Conservation (phyloP, 1,140 invertebrate species). For the Aleiodes sp. region DNA sequence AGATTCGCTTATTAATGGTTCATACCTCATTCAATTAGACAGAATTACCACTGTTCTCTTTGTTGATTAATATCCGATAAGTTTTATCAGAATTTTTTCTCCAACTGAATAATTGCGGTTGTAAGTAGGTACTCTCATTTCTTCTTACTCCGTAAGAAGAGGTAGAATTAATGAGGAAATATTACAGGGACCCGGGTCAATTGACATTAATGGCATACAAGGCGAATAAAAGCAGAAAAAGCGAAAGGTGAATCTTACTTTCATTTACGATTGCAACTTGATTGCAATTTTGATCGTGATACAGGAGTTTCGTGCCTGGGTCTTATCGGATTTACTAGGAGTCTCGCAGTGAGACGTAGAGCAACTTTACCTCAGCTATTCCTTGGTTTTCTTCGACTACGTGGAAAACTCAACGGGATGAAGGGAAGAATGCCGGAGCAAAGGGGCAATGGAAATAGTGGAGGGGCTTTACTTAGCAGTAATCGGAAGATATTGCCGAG, state of each 20-base stretch:
- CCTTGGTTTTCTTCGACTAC: not conserved
- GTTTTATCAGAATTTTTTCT: not conserved
- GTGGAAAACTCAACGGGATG: not conserved
- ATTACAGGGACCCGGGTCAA: not conserved
- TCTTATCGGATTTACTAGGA: slow-evolving; percentile 56
- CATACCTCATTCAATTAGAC: slow-evolving; percentile 60
- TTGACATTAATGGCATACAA: not conserved
- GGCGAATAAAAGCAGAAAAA: not conserved
- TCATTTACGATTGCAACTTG: slow-evolving; percentile 48
- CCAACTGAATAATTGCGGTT: not conserved
- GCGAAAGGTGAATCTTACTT: slow-evolving; percentile 1
- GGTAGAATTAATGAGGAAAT: not conserved
- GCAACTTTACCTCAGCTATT: not conserved
- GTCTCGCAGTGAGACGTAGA: not conserved
- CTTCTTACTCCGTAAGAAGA: not conserved
- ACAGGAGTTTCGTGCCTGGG: slow-evolving; percentile 31
- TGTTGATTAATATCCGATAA: slow-evolving; percentile 15
- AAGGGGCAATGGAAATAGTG: slow-evolving; percentile 20
- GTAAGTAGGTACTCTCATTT: not conserved
- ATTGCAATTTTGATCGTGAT: slow-evolving; percentile 54
- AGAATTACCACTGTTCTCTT: slow-evolving; percentile 50
- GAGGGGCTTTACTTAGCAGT: slow-evolving; percentile 62
- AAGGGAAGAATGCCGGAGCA: not conserved
- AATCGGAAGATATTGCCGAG: slow-evolving; percentile 66
- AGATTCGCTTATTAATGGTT: slow-evolving; percentile 58